phyloP scores from a whole-genome alignment of 2,113 vertebrate genomes.

The Erpornis zantholeuca region DNA sequence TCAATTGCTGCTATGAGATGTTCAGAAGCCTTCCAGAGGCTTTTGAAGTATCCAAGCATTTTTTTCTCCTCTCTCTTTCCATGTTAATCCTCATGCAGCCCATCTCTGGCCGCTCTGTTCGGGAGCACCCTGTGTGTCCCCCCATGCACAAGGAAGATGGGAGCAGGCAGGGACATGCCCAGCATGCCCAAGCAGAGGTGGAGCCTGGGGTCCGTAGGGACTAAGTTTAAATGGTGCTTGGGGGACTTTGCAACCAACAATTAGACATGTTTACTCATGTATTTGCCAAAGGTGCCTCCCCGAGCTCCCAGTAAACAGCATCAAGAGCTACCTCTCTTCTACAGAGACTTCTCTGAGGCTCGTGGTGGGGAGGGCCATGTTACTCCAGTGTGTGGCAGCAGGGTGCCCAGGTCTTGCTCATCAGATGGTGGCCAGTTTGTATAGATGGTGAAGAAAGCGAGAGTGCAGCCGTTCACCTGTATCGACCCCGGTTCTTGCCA shows the following conservation, averaged over 20 bases:
- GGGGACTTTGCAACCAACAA: background rate
- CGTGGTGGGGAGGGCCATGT: fast-evolving
- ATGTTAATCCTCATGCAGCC: fast-evolving
- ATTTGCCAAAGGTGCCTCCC: background rate
- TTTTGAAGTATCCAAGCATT: background rate
- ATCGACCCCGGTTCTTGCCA: background rate
- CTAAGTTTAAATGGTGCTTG: background rate
- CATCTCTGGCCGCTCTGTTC: fast-evolving
- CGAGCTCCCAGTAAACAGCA: background rate
- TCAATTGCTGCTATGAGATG: background rate
- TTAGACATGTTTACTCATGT: conserved; percentile 34
- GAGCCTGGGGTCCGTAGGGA: fast-evolving
- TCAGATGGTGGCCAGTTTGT: background rate
- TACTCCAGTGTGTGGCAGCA: background rate
- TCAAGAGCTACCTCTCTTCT: background rate
- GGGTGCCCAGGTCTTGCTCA: background rate
- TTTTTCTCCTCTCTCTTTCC: background rate
- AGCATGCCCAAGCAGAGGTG: background rate
- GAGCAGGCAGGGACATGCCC: background rate
- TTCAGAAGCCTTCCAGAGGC: background rate
- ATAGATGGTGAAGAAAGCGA: background rate
- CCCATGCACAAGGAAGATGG: fast-evolving
- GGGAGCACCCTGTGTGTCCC: background rate
- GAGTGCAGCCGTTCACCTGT: background rate
- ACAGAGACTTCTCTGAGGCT: background rate